A percentile compares a stretch with the other conserved stretches of the same genome.
Conservation (phyloP, 2,888 invertebrate genomes). For the Uropetala carovei region DNA sequence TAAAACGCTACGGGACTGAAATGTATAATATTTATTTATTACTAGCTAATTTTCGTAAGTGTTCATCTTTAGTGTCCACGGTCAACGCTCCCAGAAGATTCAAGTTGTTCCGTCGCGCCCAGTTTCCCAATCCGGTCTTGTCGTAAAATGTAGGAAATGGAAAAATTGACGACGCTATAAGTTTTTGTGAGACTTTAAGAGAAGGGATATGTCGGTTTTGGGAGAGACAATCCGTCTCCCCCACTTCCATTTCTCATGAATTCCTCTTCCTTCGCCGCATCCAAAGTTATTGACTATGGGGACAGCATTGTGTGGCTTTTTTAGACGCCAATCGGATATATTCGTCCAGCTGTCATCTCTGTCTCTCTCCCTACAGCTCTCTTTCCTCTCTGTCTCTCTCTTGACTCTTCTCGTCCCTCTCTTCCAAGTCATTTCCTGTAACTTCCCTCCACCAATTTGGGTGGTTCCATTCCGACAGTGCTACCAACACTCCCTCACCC, state of each 20-base stretch:
- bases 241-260: not conserved
- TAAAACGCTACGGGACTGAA: too few relatives aligned
- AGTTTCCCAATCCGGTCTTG: not conserved
- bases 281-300: slow-evolving; percentile 12
- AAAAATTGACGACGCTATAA: not conserved
- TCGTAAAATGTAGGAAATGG: not conserved
- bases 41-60: too few relatives aligned
- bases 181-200: not conserved
- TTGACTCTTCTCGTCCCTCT: too few relatives aligned
- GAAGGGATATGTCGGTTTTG: not conserved
- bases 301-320: slow-evolving; percentile 28
- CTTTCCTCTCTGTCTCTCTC: not conserved
- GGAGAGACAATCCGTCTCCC: not conserved
- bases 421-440: not conserved
- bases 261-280: slow-evolving; percentile 11
- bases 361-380: not conserved
- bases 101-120: not conserved
- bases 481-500: not conserved
- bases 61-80: too few relatives aligned
- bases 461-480: not conserved
- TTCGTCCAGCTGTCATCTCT: slow-evolving; percentile 26
- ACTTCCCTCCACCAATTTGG: slow-evolving; percentile 10
- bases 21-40: too few relatives aligned
- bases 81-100: too few relatives aligned
- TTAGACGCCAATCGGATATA: not conserved